Percentiles rank a stretch among this genome's conserved stretches.
Conservation (phyloP, 1,140 invertebrate species). For the Drosophila asahinai region DNA sequence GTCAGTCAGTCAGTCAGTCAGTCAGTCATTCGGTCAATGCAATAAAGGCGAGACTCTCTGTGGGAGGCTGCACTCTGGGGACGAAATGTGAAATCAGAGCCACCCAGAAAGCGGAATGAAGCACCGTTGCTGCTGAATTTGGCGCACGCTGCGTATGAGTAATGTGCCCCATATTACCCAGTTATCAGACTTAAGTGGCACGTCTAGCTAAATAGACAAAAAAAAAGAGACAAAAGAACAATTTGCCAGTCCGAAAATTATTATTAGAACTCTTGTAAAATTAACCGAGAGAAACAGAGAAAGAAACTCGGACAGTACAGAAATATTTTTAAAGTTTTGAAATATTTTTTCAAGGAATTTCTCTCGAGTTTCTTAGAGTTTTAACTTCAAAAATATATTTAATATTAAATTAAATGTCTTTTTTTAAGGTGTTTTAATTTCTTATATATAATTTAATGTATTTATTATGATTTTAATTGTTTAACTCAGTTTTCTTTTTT, state of each 20-base stretch:
- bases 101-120: background rate
- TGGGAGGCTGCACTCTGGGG: conserved; percentile 15
- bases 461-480: background rate
- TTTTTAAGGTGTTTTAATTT: too few relatives aligned
- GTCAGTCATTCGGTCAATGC: conserved; percentile 7
- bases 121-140: conserved; percentile 1
- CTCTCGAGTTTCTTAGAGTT: too few relatives aligned
- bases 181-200: conserved; percentile 41
- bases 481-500: too few relatives aligned
- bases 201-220: conserved; percentile 47
- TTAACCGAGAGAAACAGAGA: background rate
- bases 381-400: too few relatives aligned
- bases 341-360: too few relatives aligned
- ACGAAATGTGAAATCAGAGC: conserved; percentile 17
- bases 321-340: too few relatives aligned
- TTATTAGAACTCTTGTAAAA: conserved; percentile 61
- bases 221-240: too few relatives aligned
- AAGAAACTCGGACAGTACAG: background rate
- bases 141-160: conserved; percentile 67
- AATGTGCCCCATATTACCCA: conserved; percentile 38
- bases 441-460: background rate
- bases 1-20: background rate
- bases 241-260: conserved; percentile 49
- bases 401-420: too few relatives aligned
- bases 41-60: conserved; percentile 22